A percentile compares a stretch with the other conserved stretches of the same genome.
These are phyloP conservation scores for Synergus itoensis DNA, from an alignment of 2,888 invertebrate species.

Conservation along the genomic window DNA sequence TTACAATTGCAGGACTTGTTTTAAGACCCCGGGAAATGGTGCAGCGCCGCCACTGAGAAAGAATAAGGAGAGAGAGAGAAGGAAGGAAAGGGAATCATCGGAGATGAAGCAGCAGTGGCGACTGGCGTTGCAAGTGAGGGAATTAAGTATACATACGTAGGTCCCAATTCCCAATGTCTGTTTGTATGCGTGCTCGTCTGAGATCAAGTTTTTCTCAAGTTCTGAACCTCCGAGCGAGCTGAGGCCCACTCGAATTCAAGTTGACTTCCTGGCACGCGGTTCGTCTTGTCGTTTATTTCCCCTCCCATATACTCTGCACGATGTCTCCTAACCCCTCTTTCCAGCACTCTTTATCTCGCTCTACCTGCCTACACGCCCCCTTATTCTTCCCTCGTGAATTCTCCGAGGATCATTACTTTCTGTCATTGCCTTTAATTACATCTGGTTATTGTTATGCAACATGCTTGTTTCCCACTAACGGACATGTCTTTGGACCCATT, in stretches of 20 bases:
- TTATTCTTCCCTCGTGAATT: conserved; percentile 34
- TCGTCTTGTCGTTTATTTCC: conserved; percentile 57
- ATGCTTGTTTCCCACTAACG: conserved; percentile 53
- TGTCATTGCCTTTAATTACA: conserved; percentile 67
- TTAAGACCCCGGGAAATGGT: not conserved
- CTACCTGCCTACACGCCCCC: conserved; percentile 43
- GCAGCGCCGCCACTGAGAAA: not conserved
- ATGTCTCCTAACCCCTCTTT: conserved; percentile 41
- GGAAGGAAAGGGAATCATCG: conserved; percentile 61
- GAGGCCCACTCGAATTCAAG: conserved; percentile 70
- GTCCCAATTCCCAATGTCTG: conserved; percentile 46
- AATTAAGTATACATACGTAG: conserved; percentile 56
- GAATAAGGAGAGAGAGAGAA: conserved; percentile 42
- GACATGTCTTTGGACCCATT: conserved; percentile 48
- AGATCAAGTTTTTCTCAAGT: conserved; percentile 77
- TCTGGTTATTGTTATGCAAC: conserved; percentile 66
- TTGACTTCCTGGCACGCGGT: conserved; percentile 76
- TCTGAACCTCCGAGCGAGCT: conserved; percentile 65
- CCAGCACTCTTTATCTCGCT: conserved; percentile 36
- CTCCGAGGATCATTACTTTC: conserved; percentile 59
- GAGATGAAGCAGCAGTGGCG: conserved; percentile 66
- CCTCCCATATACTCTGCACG: conserved; percentile 44
- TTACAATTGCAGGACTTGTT: conserved; percentile 29
- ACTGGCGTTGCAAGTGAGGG: conserved; percentile 60
- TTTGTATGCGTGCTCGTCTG: conserved; percentile 69